Base-by-base conservation (phyloP, 2,113 vertebrate genomes). In the Scatophagus argus region DNA sequence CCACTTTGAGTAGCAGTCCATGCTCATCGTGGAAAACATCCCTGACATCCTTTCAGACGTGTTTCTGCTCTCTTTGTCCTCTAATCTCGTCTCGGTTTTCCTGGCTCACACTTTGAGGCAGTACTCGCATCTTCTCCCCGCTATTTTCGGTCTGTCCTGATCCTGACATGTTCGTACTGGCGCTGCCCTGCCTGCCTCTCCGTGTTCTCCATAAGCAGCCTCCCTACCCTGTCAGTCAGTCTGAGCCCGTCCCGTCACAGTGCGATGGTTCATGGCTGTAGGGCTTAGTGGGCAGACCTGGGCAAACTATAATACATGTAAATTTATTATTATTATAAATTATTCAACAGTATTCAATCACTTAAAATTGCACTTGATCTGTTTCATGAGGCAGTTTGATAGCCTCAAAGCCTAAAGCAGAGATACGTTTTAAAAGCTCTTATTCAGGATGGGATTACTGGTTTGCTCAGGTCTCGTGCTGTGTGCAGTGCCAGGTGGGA, bases 261-360 rank as follows among this genome's bases (percentile, higher is more conserved):
- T 91, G 88, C 46, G 13, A 11, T 63, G 85, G 89, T 63, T 84
- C 32, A 58, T 81, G 87, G 73, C 66, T 70, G 62, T 41, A 10
- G 43, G 36, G 38, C 29, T 65, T 6, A 25, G 64, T 32, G 46
- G 19, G 25, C 32, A 66, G 46, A 77, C 78, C 67, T 65, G 83
- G 66, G 68, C 73, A 55, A 66, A 75, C 72, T 27, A 7, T 56
- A 38, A 54, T 32, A 8, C 8, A n/a, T 31, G 29, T 17, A 31
- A 12, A 38, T 84, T 70, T 77, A 34, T 46, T 58, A n/a, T n/a
- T n/a, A n/a, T n/a, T n/a, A n/a, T n/a, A n/a, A n/a, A n/a, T n/a
- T n/a, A n/a, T 21, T 73, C 6, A 16, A 62, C 44, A 58, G 14
- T 82, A 34, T 61, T 67, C 16, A 47, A 17, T 36, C 12, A 62